Evolutionary conservation across 2,113 vertebrate species (phyloP), one percentile per base, ranked within the genome.

Genomic region (Pachycephala philippinensis): DNA sequence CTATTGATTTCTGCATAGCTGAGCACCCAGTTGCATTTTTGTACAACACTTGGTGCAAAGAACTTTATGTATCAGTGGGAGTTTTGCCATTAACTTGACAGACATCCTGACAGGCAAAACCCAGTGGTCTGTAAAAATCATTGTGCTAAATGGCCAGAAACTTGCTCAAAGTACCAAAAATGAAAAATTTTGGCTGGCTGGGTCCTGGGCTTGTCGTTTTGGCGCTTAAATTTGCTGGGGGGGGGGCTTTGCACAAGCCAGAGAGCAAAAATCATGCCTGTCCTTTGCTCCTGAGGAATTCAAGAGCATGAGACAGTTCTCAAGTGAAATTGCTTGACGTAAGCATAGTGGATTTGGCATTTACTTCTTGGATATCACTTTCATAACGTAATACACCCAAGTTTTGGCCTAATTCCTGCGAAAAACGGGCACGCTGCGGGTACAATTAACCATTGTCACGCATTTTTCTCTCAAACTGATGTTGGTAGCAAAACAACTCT

Each of bases 351-450:
- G 76, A 96, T 96, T 96, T 95, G 90, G 70, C 66, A 92, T 80
- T 91, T 94, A 31, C 63, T 95, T 87, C 93, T 86, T 86, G 64
- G 88, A 83, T 96, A 76, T 92, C 69, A 61, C 89, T 95, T 96
- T 94, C 92, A 80, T 93, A 87, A 92, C 44, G 59, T 82, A 91
- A 91, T 96, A 64, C 65, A 83, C 61, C 42, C 79, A 84, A 82
- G 49, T 89, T 95, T 78, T 92, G 86, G 65, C 93, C 78, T 53
- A 87, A 89, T 94, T 95, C 97, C 90, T 96, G 70, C 40, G 50
- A 61, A 59, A 86, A 96, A 49, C 35, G 84, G 95, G 71, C 86
- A 91, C 69, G 40, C 60, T 39, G 59, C 44, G 81, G 92, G 89
- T 86, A 85, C 75, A 15, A 61, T 87, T 70, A 75, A 88, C 90